These are phyloP conservation scores for Daboia siamensis DNA, from an alignment of 2,113 vertebrate genomes.

Conservation along the genomic window DNA sequence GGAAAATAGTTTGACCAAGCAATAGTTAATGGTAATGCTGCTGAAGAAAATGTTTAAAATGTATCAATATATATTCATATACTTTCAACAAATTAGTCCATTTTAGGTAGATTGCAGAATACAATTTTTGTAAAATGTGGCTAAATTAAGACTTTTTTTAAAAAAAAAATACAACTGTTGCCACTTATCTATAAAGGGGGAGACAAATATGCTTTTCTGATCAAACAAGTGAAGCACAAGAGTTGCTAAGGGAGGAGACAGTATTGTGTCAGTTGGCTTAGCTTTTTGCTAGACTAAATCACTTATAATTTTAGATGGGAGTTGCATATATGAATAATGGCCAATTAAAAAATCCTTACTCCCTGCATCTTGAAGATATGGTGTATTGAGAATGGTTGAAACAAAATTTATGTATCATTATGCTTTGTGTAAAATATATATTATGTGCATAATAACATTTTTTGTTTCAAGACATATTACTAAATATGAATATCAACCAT, in stretches of 20 bases:
- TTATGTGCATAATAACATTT: not conserved
- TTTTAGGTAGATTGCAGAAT: not conserved
- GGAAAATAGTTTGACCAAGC: not conserved
- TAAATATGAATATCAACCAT: not conserved
- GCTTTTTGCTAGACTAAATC: not conserved
- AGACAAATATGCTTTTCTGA: not conserved
- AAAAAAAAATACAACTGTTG: not conserved
- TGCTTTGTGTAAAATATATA: not conserved
- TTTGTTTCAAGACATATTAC: not conserved
- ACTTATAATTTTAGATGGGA: not conserved
- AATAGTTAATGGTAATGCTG: not conserved
- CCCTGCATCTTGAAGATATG: not conserved
- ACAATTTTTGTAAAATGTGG: not conserved
- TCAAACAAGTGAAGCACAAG: not conserved
- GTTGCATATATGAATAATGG: not conserved
- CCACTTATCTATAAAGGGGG: not conserved
- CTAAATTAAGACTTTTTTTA: not conserved
- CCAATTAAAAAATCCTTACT: not conserved
- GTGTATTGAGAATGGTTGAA: not conserved
- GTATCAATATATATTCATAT: not conserved
- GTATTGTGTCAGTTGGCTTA: not conserved
- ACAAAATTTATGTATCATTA: not conserved
- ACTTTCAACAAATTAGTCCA: not conserved
- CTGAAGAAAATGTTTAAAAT: not conserved
- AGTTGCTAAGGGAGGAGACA: not conserved